Evolutionary conservation across 2,797 vertebrate genomes (phyloP).

Genomic region (Gymnopithys bicolor): DNA sequence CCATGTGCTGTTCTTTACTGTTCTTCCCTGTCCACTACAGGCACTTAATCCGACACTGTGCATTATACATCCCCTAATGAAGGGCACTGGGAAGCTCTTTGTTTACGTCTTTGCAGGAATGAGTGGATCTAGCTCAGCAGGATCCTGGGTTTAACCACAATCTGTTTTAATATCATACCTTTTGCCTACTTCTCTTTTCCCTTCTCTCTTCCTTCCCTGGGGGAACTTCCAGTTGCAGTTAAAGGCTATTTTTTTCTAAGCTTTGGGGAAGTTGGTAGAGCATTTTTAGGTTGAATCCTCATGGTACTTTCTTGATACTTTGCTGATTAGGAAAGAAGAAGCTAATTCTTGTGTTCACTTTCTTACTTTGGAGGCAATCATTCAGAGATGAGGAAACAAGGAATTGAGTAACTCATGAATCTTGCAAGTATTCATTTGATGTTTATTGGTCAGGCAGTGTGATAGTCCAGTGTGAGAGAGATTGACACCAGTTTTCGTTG

Average conservation of each 20-base stretch:
- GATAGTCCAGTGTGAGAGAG: not conserved
- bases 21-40: not conserved
- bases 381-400: not conserved
- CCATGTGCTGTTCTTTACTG: not conserved
- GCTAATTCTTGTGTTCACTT: not conserved
- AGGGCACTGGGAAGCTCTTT: not conserved
- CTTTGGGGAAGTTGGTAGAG: not conserved
- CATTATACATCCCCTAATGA: accelerated
- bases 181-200: not conserved
- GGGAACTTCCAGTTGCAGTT: not conserved
- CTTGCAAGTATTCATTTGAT: constrained; percentile 9
- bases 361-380: not conserved
- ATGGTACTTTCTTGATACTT: not conserved
- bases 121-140: not conserved
- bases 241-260: not conserved
- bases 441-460: not conserved
- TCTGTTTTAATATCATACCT: not conserved
- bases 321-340: constrained; percentile 13
- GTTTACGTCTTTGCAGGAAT: not conserved
- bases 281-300: not conserved
- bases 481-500: not conserved
- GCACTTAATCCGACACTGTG: not conserved
- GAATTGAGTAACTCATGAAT: not conserved
- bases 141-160: not conserved
- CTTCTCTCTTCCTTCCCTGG: not conserved